Percentiles rank a stretch among this genome's conserved stretches.
Evolutionary conservation across 2,113 vertebrate species (phyloP).

Genomic region (Cryptoleucopteryx plumbea): DNA sequence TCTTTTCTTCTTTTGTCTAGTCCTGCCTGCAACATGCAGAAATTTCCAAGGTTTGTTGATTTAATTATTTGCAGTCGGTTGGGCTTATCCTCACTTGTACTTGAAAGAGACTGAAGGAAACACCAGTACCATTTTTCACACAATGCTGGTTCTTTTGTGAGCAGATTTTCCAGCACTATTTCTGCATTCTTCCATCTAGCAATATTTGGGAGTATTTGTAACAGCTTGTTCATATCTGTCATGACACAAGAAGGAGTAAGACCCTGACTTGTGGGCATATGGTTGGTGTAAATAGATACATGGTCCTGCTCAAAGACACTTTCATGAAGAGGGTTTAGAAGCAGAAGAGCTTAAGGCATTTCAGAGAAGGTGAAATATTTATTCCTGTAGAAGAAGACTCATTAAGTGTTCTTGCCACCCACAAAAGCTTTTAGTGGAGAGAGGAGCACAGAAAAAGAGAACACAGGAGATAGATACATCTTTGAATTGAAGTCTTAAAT

Average conservation of each 20-base stretch:
- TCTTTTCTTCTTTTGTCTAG: not conserved
- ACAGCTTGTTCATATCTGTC: not conserved
- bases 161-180: not conserved
- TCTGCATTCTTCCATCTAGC: constrained; percentile 3
- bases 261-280: not conserved
- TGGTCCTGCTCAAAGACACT: not conserved
- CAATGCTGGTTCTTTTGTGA: not conserved
- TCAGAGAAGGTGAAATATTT: not conserved
- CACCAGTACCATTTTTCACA: not conserved
- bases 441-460: not conserved
- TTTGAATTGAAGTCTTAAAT: not conserved
- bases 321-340: not conserved
- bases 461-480: not conserved
- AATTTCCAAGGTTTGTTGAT: not conserved
- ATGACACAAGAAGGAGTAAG: not conserved
- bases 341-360: not conserved
- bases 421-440: not conserved
- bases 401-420: not conserved
- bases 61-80: not conserved
- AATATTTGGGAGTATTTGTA: not conserved
- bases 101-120: not conserved
- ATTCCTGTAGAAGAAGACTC: not conserved
- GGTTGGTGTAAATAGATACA: not conserved
- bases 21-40: not conserved
- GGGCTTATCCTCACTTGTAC: not conserved